Evolutionary conservation across 2,113 vertebrate genomes (phyloP).

Genomic region (Nanger granti): DNA sequence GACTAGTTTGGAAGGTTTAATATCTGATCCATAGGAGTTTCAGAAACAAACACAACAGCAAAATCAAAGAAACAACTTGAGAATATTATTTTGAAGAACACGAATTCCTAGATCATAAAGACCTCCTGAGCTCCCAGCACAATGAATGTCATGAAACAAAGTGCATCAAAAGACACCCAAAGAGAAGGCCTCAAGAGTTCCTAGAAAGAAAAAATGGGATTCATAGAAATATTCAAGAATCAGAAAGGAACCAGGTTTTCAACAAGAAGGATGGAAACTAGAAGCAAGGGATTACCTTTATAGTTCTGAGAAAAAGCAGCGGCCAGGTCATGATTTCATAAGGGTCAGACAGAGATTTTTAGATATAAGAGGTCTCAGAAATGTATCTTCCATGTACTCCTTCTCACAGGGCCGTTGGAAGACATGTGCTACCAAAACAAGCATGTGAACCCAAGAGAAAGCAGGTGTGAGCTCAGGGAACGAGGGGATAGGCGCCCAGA

Average conservation of each 20-base stretch:
- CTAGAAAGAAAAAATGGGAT: not conserved
- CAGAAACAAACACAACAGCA: not conserved
- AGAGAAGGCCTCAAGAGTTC: not conserved
- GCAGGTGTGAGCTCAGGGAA: not conserved
- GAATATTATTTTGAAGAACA: not conserved
- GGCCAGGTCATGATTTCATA: not conserved
- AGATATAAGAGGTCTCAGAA: not conserved
- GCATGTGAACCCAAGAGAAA: not conserved
- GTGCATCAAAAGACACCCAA: not conserved
- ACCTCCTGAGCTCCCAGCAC: not conserved
- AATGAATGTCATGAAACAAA: not conserved
- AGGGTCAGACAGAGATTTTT: not conserved
- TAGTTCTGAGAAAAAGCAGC: not conserved
- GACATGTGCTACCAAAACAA: not conserved
- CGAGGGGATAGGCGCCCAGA: not conserved
- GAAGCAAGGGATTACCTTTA: not conserved
- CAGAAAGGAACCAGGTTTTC: not conserved
- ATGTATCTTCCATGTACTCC: not conserved
- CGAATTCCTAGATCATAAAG: not conserved
- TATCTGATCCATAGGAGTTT: not conserved
- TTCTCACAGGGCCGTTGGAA: not conserved
- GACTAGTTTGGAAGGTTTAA: not conserved
- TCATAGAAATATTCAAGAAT: not conserved
- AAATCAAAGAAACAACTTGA: not conserved
- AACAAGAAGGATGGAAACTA: not conserved